Evolutionary conservation across 2,888 invertebrate genomes (phyloP).

Genomic region (Drosophila ustulata): DNA sequence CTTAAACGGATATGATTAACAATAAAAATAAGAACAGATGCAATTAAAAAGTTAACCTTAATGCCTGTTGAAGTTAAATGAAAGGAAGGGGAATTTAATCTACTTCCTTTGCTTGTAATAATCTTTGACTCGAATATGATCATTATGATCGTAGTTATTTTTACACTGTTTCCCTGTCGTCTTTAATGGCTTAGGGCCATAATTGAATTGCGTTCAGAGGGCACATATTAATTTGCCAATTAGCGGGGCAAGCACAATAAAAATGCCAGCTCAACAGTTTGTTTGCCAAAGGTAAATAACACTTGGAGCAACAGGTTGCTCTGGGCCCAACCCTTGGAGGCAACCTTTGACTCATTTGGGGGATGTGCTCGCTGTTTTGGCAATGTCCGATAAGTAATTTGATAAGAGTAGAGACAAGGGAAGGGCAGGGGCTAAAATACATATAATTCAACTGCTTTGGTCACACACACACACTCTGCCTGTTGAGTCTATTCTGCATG

Average conservation of each 20-base stretch:
- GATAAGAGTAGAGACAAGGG: constrained; percentile 38
- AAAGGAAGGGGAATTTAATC: neutral
- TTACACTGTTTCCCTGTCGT: neutral
- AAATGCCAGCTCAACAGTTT: neutral
- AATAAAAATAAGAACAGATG: neutral
- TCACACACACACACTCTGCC: constrained; percentile 1
- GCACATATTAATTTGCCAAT: constrained; percentile 17
- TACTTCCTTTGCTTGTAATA: neutral
- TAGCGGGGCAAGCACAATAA: constrained; percentile 5
- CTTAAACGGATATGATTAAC: neutral
- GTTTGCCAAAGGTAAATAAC: neutral
- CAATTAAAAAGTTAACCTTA: neutral
- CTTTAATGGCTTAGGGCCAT: neutral
- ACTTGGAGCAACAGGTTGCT: constrained; percentile 29
- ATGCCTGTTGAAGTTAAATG: neutral
- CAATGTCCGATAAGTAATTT: constrained; percentile 50
- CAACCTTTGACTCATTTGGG: constrained; percentile 12
- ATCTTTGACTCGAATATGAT: too few species aligned
- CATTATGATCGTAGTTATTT: neutral
- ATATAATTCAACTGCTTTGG: neutral
- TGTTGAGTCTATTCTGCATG: constrained; percentile 22
- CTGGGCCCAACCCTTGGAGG: constrained; percentile 6
- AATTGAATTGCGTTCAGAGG: constrained; percentile 4
- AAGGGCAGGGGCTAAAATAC: neutral
- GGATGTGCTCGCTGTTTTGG: constrained; percentile 18